phyloP scores from a whole-genome alignment of 2,113 vertebrate species.

The Suncus etruscus region DNA sequence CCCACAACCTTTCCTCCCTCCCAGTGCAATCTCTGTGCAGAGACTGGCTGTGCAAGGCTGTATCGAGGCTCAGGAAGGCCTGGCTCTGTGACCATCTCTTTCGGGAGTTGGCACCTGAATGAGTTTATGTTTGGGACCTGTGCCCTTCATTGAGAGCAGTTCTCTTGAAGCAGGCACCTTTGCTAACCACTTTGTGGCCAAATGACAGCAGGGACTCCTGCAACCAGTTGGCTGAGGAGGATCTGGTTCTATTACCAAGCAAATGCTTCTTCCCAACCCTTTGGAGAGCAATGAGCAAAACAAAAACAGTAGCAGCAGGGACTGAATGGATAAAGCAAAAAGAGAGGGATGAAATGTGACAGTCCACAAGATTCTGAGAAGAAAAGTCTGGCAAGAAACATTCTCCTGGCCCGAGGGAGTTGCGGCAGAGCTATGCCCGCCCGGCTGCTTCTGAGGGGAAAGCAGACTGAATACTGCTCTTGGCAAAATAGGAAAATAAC shows the following conservation, averaged over 20 bases:
- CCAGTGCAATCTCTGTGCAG: not conserved
- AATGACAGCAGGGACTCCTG: constrained; percentile 63
- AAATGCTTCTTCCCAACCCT: not conserved
- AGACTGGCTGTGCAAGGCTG: not conserved
- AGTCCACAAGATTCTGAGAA: not conserved
- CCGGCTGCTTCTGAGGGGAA: no score
- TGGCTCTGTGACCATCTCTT: not conserved
- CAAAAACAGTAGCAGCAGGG: not conserved
- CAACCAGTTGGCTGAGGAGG: constrained; percentile 38
- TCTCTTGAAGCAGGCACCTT: constrained; percentile 24
- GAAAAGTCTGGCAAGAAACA: not conserved
- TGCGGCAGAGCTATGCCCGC: not conserved
- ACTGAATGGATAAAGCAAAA: not conserved
- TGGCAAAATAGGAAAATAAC: constrained; percentile 22
- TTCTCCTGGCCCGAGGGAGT: not conserved
- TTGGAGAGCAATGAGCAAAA: not conserved
- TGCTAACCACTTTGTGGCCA: constrained; percentile 49
- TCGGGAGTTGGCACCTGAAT: constrained; percentile 47
- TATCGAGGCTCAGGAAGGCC: not conserved
- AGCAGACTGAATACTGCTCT: not conserved
- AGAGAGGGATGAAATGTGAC: not conserved
- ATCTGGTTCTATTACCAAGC: not conserved
- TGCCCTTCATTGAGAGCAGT: constrained; percentile 28
- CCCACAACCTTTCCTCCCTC: not conserved
- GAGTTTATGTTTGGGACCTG: constrained; percentile 63